Percentiles rank a stretch among this genome's conserved stretches.
Conservation (phyloP, 1,140 invertebrate genomes). For the Drosophila trapezifrons region DNA sequence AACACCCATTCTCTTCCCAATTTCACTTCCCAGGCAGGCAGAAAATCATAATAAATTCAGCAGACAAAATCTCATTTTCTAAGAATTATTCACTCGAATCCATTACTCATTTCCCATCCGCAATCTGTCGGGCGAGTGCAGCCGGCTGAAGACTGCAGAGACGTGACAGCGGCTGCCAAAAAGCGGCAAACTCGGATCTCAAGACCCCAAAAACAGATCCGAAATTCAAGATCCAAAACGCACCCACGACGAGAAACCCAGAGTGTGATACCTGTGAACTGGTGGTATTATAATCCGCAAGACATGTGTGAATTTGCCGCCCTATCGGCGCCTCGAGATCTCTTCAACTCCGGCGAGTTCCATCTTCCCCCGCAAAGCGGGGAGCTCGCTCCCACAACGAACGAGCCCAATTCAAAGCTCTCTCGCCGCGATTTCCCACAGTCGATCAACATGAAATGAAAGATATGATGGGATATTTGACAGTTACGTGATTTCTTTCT, state of each 20-base stretch:
- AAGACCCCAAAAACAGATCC: conserved; percentile 36
- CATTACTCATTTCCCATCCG: conserved; percentile 52
- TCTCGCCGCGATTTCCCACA: conserved; percentile 67
- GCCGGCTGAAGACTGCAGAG: conserved; percentile 36
- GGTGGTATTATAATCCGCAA: conserved; percentile 69
- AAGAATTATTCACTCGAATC: conserved; percentile 54
- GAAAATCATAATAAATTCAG: conserved; percentile 38
- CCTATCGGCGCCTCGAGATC: conserved; percentile 64
- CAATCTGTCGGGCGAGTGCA: conserved; percentile 40
- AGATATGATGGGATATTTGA: conserved; percentile 81
- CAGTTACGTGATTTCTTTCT: conserved; percentile 82
- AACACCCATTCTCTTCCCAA: conserved; percentile 22
- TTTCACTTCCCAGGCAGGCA: conserved; percentile 38
- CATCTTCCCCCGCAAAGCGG: conserved; percentile 31
- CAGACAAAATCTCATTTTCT: conserved; percentile 51
- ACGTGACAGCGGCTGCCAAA: conserved; percentile 59
- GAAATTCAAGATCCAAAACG: conserved; percentile 31
- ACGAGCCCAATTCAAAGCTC: conserved; percentile 44
- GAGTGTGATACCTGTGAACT: conserved; percentile 61
- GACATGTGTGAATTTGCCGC: conserved; percentile 77
- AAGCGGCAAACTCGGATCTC: conserved; percentile 34
- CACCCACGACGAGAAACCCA: conserved; percentile 39
- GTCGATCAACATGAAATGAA: conserved; percentile 78
- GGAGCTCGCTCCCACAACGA: conserved; percentile 27
- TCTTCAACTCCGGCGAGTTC: conserved; percentile 25